Conservation (phyloP, 2,797 vertebrate species). For the Tokudaia tokunoshimensis region DNA sequence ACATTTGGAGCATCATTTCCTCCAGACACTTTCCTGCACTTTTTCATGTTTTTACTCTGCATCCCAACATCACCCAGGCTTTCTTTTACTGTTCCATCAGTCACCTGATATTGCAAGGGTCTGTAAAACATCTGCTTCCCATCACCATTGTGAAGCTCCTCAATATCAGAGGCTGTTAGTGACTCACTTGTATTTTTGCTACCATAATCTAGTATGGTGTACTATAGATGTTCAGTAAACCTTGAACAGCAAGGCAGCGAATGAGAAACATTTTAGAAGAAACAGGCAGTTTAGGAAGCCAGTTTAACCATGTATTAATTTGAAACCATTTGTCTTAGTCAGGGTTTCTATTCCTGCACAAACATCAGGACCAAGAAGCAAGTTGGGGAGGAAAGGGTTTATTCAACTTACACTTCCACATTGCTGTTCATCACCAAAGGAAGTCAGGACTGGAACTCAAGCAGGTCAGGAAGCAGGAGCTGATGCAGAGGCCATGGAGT, state of each 20-base stretch:
- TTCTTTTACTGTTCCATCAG: not conserved
- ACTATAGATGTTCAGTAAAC: constrained; percentile 19
- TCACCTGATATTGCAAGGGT: not conserved
- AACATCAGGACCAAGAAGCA: too few species aligned
- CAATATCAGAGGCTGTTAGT: not conserved
- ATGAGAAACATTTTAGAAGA: constrained; percentile 7
- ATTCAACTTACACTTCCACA: too few species aligned
- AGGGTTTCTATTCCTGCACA: too few species aligned
- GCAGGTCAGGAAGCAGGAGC: too few species aligned
- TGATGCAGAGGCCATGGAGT: too few species aligned
- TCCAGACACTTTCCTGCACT: not conserved
- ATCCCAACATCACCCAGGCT: not conserved
- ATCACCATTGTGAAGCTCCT: not conserved
- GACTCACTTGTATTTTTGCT: not conserved
- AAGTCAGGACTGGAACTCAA: too few species aligned
- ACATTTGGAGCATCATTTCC: not conserved
- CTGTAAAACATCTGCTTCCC: not conserved
- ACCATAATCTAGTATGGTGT: not conserved
- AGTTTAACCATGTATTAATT: not conserved
- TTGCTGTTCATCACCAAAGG: too few species aligned
- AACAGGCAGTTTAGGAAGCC: not conserved
- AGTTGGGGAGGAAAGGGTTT: too few species aligned
- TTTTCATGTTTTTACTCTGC: not conserved
- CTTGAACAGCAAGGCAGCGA: constrained; percentile 23
- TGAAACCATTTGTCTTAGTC: not conserved